phyloP scores from a whole-genome alignment of 2,888 invertebrate genomes.

The Adelognathus sp. region DNA sequence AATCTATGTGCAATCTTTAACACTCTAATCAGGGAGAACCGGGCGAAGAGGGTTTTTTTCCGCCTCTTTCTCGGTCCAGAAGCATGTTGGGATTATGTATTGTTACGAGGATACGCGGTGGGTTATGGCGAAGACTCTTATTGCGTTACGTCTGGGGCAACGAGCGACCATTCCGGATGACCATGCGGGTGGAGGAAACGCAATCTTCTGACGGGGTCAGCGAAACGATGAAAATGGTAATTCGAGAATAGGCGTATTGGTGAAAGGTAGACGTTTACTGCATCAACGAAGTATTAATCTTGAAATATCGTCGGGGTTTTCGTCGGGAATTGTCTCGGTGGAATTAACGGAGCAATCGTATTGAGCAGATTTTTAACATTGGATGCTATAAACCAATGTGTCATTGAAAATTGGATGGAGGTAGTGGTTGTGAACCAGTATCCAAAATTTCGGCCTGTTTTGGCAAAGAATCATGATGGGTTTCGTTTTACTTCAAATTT shows the following conservation, averaged over 20 bases:
- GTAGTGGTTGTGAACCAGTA: no score
- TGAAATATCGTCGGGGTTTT: not conserved
- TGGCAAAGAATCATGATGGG: no score
- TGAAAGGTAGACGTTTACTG: not conserved
- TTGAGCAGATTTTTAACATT: no score
- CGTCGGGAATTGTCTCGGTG: not conserved
- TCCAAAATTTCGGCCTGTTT: no score
- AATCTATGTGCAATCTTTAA: conserved; percentile 63
- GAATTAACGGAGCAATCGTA: not conserved
- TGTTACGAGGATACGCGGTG: not conserved
- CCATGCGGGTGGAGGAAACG: conserved; percentile 22
- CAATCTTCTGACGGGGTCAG: conserved; percentile 26
- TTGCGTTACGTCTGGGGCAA: not conserved
- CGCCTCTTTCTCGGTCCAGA: not conserved
- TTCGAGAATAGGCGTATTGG: conserved; percentile 8
- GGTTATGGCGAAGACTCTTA: not conserved
- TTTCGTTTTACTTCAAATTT: no score
- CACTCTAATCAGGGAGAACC: conserved; percentile 55
- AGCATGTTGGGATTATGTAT: not conserved
- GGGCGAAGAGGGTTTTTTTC: conserved; percentile 17
- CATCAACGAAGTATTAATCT: not conserved
- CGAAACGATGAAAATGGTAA: conserved; percentile 35
- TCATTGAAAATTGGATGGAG: no score
- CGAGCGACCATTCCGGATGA: not conserved
- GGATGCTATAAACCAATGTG: no score